Evolutionary conservation across 2,888 invertebrate species (phyloP), one percentile per base, ranked within the genome.

Genomic region (Aphodius sticticus): DNA sequence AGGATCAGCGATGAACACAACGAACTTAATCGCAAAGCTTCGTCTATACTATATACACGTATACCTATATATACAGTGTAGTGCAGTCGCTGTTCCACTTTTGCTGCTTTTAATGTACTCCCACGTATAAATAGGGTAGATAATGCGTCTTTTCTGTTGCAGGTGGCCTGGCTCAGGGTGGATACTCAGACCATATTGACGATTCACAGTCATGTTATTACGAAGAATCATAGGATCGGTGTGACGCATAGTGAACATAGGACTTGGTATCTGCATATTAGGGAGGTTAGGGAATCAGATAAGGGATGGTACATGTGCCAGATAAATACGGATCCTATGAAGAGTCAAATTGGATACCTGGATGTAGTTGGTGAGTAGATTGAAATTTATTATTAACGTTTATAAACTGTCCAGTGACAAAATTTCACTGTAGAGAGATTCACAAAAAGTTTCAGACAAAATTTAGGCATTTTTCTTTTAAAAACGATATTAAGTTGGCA

Each of bases 271-370:
- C 91, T 97, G 77, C 96, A 96, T 86, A 95, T 97, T 85, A 92
- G 94, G 75, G 96, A 96, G 87, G 95, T 97, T 2, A 91, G 94
- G 78, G 95, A 96, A 87, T 93, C 94, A 0, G 97, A 97, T 90
- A 93, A 94, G 83, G 96, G 97, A 77, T 96, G 95, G 94, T 97
- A 97, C 90, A 96, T 96, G 96, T 97, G 97, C 87, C 96, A 97
- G 91, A 96, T 93, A 84, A 93, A 93, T 86, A 93, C 93, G 0
- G 94, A 94, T 84, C 95, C 95, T 4, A 95, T 95, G 95, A 93
- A 93, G 87, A 93, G 92, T 86, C 93, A 93, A 89, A 91, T 92
- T 79, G 93, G 93, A 76, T 93, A 92, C 87, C 88, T 94, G 81
- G 92, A 93, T 86, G 92, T 94, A 78, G 93, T 93, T 16, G 93